These are phyloP conservation scores for Diceros bicornis DNA, from an alignment of 2,797 vertebrate genomes.

Conservation along the genomic window DNA sequence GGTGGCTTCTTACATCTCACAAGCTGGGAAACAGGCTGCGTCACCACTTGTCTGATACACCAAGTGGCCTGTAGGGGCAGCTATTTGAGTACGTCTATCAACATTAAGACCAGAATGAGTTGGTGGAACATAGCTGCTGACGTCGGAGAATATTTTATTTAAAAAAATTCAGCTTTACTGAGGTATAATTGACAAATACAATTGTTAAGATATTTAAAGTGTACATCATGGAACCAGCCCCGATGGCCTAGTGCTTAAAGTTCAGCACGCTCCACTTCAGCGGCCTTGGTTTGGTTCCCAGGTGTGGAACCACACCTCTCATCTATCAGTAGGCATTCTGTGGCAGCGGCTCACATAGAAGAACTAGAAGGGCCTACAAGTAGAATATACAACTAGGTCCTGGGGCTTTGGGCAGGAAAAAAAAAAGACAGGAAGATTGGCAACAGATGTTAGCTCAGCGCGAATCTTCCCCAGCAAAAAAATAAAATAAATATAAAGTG, in stretches of 20 bases:
- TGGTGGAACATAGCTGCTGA: background rate
- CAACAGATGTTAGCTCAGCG: too few species aligned
- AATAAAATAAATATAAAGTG: background rate
- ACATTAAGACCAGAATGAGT: background rate
- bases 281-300: too few species aligned
- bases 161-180: background rate
- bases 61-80: background rate
- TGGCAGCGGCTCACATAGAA: too few species aligned
- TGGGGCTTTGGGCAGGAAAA: too few species aligned
- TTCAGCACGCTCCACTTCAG: too few species aligned
- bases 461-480: too few species aligned
- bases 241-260: too few species aligned
- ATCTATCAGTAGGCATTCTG: too few species aligned
- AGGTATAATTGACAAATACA: background rate
- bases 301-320: too few species aligned
- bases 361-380: too few species aligned
- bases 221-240: background rate
- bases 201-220: background rate
- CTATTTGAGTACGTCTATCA: rapidly evolving
- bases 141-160: background rate
- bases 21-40: background rate
- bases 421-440: too few species aligned
- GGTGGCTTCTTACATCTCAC: background rate
- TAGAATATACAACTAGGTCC: too few species aligned
- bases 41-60: background rate